Percentiles rank a stretch among this genome's conserved stretches.
phyloP scores from a whole-genome alignment of 1,140 invertebrate genomes.

The Eriosoma lanigerum region DNA sequence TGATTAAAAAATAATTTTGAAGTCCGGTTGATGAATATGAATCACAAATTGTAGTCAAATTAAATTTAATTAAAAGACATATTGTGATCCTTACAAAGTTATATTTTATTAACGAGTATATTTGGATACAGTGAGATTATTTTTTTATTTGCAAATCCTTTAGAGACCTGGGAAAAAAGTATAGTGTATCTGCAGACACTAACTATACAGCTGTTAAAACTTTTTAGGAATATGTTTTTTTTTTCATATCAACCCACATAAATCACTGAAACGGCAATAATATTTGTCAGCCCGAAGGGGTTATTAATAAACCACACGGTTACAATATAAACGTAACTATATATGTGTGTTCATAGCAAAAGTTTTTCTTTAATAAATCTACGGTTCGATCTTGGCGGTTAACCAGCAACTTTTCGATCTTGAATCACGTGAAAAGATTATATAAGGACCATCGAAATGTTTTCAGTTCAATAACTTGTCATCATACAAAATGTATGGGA shows the following conservation, averaged over 20 bases:
- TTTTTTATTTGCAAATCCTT: not conserved
- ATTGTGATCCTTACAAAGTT: too few species aligned
- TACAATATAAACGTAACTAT: constrained; percentile 12
- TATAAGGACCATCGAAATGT: not conserved
- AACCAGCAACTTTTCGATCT: constrained; percentile 1
- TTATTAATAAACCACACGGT: constrained; percentile 27
- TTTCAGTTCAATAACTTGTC: not conserved
- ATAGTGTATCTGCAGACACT: not conserved
- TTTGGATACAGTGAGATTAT: not conserved
- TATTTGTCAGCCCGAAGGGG: constrained; percentile 32
- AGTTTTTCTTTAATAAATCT: constrained; percentile 36
- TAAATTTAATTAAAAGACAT: too few species aligned
- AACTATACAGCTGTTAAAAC: not conserved
- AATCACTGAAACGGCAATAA: constrained; percentile 1
- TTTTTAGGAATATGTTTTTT: constrained; percentile 6
- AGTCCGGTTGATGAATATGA: too few species aligned
- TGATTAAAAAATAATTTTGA: too few species aligned
- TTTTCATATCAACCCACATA: not conserved
- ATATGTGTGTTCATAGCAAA: not conserved
- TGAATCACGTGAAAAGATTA: not conserved
- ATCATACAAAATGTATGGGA: too few species aligned
- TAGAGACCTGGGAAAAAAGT: not conserved
- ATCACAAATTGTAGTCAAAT: too few species aligned
- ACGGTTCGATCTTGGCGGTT: constrained; percentile 19
- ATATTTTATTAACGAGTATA: not conserved